Conservation (phyloP, 92 coral and sea anemone species). For the Micromussa lordhowensis region DNA sequence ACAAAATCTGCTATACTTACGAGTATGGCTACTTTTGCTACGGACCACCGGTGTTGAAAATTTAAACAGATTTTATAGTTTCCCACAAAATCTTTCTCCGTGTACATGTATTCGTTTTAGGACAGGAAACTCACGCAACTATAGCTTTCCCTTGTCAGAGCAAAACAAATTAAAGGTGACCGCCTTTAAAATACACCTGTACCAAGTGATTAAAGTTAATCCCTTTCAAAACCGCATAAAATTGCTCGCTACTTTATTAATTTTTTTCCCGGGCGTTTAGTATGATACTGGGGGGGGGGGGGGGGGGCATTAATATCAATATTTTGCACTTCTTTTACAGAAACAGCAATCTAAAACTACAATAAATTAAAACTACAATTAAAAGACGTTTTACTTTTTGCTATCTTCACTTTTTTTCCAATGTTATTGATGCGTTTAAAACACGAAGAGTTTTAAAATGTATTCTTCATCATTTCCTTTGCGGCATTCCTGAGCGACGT, state of each 20-base stretch:
- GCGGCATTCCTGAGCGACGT: background rate
- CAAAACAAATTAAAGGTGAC: conserved; percentile 11
- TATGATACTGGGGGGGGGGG: background rate
- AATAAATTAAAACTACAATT: background rate
- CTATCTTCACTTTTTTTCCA: background rate
- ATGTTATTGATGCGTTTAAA: background rate
- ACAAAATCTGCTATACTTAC: background rate
- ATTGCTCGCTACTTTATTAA: background rate
- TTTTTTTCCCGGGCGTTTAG: background rate
- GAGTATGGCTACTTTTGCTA: background rate
- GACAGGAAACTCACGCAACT: background rate
- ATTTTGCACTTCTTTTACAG: background rate
- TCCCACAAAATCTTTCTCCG: background rate
- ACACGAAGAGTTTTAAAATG: background rate
- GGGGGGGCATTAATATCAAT: background rate
- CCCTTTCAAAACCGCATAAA: conserved; percentile 24
- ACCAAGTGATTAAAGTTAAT: conserved; percentile 14
- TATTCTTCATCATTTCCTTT: background rate
- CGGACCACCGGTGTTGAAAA: background rate
- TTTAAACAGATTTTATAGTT: background rate
- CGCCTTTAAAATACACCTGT: conserved; percentile 20
- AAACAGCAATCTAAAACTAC: background rate
- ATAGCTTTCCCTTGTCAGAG: background rate
- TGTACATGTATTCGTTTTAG: background rate
- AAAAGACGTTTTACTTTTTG: background rate